Base-by-base conservation (phyloP, 2,113 vertebrate species). In the Pygoscelis adeliae region DNA sequence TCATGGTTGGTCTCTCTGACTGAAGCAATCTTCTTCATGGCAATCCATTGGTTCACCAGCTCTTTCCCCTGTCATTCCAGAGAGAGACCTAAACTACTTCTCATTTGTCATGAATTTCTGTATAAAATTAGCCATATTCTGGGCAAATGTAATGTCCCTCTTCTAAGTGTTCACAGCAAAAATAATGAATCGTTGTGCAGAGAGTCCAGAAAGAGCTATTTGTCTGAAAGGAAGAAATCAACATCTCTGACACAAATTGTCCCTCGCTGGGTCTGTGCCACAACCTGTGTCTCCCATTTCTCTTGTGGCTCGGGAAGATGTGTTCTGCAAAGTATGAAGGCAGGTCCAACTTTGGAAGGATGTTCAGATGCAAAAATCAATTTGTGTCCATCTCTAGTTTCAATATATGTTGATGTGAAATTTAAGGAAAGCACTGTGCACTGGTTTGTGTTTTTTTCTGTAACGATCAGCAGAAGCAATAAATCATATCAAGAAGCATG, bases 401-500 rank as follows among this genome's bases (percentile, higher is more conserved):
- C 73, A 36, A 5, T 70, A 73, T 62, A 63, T 15, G 32, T 29
- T 85, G 72, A 84, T 93, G 83, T 40, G 46, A 65, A 87, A 49
- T 89, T 42, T 44, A 78, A 82, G 78, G 58, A 70, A 87, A 34
- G 58, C n/a, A 53, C 36, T 58, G 47, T 65, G 53, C 22, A 10
- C 40, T 26, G 5, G 11, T 65, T 85, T 62, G 65, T 30, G 27
- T 2, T 11, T 70, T 82, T 65, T 70, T 62, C 80, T 69, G 62
- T 91, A 82, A 69, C 1, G 1, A 83, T 55, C 66, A 83, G 83
- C 84, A 96, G 87, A 53, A 93, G 93, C 89, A 90, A 89, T 95
- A 95, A 97, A 93, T 94, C 73, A 44, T 66, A 85, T 77, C 84
- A 65, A 94, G 95, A 84, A 94, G 58, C 84, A 85, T 70, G 91